Evolutionary conservation across 2,888 invertebrate genomes (phyloP).

Genomic region (Andrena hattorfiana): DNA sequence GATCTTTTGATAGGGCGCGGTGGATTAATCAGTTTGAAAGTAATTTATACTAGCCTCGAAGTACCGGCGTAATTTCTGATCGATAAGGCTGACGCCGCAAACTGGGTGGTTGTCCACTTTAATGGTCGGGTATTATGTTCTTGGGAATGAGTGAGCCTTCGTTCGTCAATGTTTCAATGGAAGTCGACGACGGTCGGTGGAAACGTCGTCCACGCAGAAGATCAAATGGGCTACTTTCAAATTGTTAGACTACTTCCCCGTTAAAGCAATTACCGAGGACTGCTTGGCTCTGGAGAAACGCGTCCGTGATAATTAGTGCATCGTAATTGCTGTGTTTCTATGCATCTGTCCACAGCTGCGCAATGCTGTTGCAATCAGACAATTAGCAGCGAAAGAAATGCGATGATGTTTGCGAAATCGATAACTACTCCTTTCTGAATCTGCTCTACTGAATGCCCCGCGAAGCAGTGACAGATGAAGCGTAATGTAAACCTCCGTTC

Average conservation of each 20-base stretch:
- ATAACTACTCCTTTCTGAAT: neutral
- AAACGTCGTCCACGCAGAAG: neutral
- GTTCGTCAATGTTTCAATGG: neutral
- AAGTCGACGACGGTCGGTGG: no score
- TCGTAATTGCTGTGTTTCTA: no score
- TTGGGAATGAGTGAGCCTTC: neutral
- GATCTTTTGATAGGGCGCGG: neutral
- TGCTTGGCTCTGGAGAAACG: neutral
- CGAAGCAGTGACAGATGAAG: neutral
- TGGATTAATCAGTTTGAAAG: neutral
- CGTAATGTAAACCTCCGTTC: neutral
- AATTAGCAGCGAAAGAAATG: neutral
- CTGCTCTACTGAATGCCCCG: neutral
- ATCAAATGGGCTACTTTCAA: neutral
- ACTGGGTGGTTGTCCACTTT: neutral
- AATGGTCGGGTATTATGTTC: neutral
- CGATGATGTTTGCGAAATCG: conserved; percentile 20
- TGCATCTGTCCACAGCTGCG: neutral
- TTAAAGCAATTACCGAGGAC: neutral
- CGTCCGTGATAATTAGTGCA: neutral
- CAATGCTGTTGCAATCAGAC: neutral
- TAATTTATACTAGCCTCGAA: conserved; percentile 3
- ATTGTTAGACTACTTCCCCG: neutral
- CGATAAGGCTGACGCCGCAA: conserved; percentile 17
- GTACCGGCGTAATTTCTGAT: conserved; percentile 25